Conservation (phyloP, 2,113 vertebrate species). For the Bagarius yarrelli region DNA sequence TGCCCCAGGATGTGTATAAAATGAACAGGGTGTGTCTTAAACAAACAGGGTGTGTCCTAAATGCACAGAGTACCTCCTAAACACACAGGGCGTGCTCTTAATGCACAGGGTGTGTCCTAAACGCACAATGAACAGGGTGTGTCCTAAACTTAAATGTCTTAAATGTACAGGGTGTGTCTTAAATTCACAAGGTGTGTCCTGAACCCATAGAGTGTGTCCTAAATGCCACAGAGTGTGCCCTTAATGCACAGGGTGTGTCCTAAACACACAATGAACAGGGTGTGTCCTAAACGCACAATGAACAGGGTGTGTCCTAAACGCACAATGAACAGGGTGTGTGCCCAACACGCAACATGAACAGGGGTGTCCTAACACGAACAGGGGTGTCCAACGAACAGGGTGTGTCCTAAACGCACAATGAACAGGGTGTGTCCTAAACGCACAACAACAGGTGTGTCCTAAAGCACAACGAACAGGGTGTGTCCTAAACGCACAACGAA, state of each 20-base stretch:
- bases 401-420: neutral
- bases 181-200: neutral
- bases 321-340: no score
- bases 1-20: neutral
- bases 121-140: neutral
- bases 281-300: neutral
- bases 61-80: no score
- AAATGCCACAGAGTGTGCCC: neutral
- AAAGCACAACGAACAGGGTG: neutral
- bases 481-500: neutral
- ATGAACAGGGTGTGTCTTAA: neutral
- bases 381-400: neutral
- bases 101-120: neutral
- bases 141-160: neutral
- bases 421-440: neutral
- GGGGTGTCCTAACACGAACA: no score
- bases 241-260: neutral
- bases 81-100: neutral
- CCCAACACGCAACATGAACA: no score
- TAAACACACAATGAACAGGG: neutral
- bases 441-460: fast-evolving
- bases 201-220: neutral
- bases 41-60: neutral
- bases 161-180: neutral
- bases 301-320: neutral